Evolutionary conservation across 2,113 vertebrate genomes (phyloP), one percentile per base, ranked within the genome.

Genomic region (Pachypanchax playfairii): DNA sequence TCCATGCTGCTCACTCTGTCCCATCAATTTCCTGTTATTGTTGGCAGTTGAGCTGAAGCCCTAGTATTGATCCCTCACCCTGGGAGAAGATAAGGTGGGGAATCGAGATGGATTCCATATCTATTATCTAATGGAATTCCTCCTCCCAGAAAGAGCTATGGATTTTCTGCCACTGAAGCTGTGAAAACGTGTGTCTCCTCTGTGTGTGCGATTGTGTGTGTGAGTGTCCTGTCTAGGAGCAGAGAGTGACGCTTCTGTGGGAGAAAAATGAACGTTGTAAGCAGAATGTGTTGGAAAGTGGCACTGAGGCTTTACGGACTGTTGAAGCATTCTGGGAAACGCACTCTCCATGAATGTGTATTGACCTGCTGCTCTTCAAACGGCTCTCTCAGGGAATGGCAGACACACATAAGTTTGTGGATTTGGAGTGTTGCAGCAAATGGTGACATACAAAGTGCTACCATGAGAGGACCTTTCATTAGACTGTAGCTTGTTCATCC

Each of bases 61-160:
- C 86, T 66, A 65, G 73, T 89, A 93, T 93, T 82, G 92, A 93
- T 93, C 90, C 88, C 63, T 86, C 87, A 87, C 87, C 85, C 86
- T 43, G 47, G 86, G 86, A 91, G 87, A 91, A 92, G 92, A 91
- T 91, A 92, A 91, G 91, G 87, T 91, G 90, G 88, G 81, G 91
- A 91, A 92, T 91, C 91, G 84, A 92, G 90, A 93, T 93, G 92
- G 91, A 93, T 93, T 93, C 90, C 87, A 92, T 93, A 93, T 93
- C 91, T 92, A 92, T 93, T 93, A 92, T 93, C 92, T 93, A 93
- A 93, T 93, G 91, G 91, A 91, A 93, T 92, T 92, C 90, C 91
- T 92, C 88, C 91, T 91, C 88, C 88, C 75, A 90, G 91, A 92
- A 91, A 91, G 83, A 75, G 73, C 81, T 92, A 93, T 93, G 80